Evolutionary conservation across 1,140 invertebrate species (phyloP), one percentile per base, ranked within the genome.

Genomic region (Drosophila bocqueti): DNA sequence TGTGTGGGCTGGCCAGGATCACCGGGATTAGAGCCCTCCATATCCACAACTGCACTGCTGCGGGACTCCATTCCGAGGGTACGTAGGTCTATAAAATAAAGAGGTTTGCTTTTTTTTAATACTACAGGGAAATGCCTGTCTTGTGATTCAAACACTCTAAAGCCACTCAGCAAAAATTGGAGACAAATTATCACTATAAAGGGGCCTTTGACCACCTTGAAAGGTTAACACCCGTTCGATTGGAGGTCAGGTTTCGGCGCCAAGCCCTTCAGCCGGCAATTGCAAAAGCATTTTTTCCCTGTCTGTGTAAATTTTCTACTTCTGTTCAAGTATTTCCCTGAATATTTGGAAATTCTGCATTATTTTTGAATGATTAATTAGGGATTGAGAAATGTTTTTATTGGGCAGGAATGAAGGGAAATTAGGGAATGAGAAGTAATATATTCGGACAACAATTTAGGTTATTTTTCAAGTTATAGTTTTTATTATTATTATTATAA

Each of bases 171-270:
- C 75, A 52, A 42, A 68, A 73, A 73, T 61, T 72, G 24, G n/a
- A 77, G 36, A 34, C 31, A 6, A 66, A 40, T 58, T 42, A 21
- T 10, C 26, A 57, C 34, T 46, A 6, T 49, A 62, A 59, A 49
- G 73, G 59, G 71, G 73, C 71, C 73, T 76, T 77, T 77, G 75
- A 76, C 73, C 73, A 76, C 69, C 60, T 75, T 76, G 52, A 55
- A 76, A 76, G 74, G 71, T 76, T 76, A 76, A 59, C 62, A 78
- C 43, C 75, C 74, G 63, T 68, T 18, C 74, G 55, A 77, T 29
- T 24, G 49, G 43, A 77, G 75, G 75, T 78, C 75, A 78, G 75
- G 74, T 78, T 78, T 78, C 75, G 75, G 75, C 75, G 75, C 75
- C 75, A 77, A 58, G 55, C 57, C 64, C 64, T 52, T 26, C 31